Evolutionary conservation across 1,140 invertebrate genomes (phyloP).

Genomic region (Pygmarrhopalites habei): DNA sequence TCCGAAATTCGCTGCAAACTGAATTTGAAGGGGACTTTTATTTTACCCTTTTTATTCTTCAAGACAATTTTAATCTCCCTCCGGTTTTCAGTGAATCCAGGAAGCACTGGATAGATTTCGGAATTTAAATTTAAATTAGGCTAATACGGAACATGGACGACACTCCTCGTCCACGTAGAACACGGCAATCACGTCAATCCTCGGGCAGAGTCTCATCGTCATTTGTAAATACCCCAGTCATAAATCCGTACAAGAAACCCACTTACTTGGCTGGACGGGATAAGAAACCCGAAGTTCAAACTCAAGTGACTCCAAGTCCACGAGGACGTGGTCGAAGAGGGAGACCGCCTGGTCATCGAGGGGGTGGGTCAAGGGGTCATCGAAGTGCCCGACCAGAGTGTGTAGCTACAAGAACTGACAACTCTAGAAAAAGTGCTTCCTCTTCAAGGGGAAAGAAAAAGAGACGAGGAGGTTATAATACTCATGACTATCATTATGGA

Average conservation of each 20-base stretch:
- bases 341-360: constrained; percentile 19
- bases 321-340: constrained; percentile 33
- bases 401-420: constrained; percentile 23
- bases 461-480: constrained; percentile 21
- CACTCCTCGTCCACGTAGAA: constrained; percentile 11
- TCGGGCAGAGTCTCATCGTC: too few relatives aligned
- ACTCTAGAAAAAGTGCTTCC: not conserved
- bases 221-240: not conserved
- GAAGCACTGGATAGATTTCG: too few relatives aligned
- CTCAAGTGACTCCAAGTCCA: not conserved
- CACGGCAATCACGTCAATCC: constrained; percentile 13
- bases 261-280: constrained; percentile 17
- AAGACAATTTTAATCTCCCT: too few relatives aligned
- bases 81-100: too few relatives aligned
- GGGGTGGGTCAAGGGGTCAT: constrained; percentile 6
- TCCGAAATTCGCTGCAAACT: too few relatives aligned
- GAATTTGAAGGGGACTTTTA: too few relatives aligned
- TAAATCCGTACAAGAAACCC: constrained; percentile 34
- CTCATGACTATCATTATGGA: constrained; percentile 40
- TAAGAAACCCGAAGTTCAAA: not conserved
- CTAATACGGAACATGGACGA: constrained; percentile 5
- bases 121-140: too few relatives aligned
- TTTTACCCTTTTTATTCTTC: too few relatives aligned
- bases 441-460: constrained; percentile 13
- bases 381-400: constrained; percentile 24